Conservation (phyloP, 2,888 invertebrate genomes). For the Aleiodes leptofemur region DNA sequence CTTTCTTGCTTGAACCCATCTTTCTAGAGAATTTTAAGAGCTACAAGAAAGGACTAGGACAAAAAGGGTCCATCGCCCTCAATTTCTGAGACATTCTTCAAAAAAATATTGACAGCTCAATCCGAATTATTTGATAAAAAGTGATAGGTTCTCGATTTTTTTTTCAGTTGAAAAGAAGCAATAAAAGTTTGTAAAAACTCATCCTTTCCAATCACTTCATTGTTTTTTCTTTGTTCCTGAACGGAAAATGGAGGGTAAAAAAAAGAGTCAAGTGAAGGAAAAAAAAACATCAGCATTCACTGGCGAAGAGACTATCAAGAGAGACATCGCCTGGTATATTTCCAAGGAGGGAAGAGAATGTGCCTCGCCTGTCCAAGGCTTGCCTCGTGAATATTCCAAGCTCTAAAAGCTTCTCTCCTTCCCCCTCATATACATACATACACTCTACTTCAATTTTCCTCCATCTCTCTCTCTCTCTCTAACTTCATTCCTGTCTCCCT, state of each 20-base stretch:
- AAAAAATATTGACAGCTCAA: too few species aligned
- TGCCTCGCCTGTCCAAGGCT: constrained; percentile 70
- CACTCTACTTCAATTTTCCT: constrained; percentile 44
- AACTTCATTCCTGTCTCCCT: constrained; percentile 33
- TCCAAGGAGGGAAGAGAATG: constrained; percentile 59
- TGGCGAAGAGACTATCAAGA: constrained; percentile 53
- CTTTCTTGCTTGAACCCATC: too few species aligned
- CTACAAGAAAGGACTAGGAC: too few species aligned
- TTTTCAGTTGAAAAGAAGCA: too few species aligned
- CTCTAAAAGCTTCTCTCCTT: constrained; percentile 73
- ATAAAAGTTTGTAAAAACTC: too few species aligned
- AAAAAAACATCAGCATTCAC: constrained; percentile 47
- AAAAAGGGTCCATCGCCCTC: too few species aligned
- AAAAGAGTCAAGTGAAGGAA: background rate
- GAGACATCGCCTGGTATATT: constrained; percentile 43
- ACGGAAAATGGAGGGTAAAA: background rate
- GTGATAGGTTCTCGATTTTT: too few species aligned
- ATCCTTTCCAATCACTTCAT: background rate
- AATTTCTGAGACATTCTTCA: too few species aligned
- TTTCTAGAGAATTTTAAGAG: too few species aligned
- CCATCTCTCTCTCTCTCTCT: constrained; percentile 50
- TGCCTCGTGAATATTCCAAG: constrained; percentile 74
- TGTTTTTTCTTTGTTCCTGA: background rate
- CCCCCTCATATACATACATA: constrained; percentile 47
- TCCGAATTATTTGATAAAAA: too few species aligned